A percentile compares a stretch with the other conserved stretches of the same genome.
Conservation (phyloP, 2,888 invertebrate species). For the Eutolmus rufibarbis region DNA sequence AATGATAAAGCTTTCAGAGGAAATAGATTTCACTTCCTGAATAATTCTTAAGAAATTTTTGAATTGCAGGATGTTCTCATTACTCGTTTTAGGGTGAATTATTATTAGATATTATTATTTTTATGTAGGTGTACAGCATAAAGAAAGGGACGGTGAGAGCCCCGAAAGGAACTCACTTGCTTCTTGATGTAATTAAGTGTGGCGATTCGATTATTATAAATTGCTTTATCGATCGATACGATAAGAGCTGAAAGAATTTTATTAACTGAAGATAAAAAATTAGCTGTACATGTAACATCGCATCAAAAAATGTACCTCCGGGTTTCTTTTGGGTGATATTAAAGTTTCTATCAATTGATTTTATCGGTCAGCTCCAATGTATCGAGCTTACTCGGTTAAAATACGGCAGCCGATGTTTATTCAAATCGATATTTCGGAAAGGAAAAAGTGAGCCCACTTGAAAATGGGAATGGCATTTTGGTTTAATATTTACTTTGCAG, state of each 20-base stretch:
- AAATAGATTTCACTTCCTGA: too few relatives aligned
- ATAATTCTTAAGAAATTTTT: too few relatives aligned
- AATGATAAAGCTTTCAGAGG: too few relatives aligned
- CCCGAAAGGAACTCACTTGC: slow-evolving; percentile 52
- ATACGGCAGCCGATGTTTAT: slow-evolving; percentile 67
- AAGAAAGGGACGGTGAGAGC: slow-evolving; percentile 53
- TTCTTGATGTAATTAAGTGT: slow-evolving; percentile 78
- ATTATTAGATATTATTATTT: too few relatives aligned
- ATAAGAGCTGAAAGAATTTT: slow-evolving; percentile 75
- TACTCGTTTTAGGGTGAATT: too few relatives aligned
- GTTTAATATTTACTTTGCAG: slow-evolving; percentile 40
- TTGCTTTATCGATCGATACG: slow-evolving; percentile 85
- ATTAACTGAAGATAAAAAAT: slow-evolving; percentile 69
- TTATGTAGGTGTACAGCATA: slow-evolving; percentile 63
- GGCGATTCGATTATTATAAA: slow-evolving; percentile 81
- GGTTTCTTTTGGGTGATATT: slow-evolving; percentile 75
- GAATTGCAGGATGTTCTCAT: too few relatives aligned
- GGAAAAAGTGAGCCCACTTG: slow-evolving; percentile 59
- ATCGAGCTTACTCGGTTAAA: slow-evolving; percentile 74
- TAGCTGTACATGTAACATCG: slow-evolving; percentile 76
- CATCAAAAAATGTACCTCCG: slow-evolving; percentile 70
- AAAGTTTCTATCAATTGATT: slow-evolving; percentile 67
- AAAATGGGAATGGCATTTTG: background rate
- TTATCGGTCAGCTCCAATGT: slow-evolving; percentile 79
- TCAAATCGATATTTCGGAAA: slow-evolving; percentile 72